These are phyloP conservation scores for Diarsia brunnea DNA, from an alignment of 2,888 invertebrate genomes.

Conservation along the genomic window DNA sequence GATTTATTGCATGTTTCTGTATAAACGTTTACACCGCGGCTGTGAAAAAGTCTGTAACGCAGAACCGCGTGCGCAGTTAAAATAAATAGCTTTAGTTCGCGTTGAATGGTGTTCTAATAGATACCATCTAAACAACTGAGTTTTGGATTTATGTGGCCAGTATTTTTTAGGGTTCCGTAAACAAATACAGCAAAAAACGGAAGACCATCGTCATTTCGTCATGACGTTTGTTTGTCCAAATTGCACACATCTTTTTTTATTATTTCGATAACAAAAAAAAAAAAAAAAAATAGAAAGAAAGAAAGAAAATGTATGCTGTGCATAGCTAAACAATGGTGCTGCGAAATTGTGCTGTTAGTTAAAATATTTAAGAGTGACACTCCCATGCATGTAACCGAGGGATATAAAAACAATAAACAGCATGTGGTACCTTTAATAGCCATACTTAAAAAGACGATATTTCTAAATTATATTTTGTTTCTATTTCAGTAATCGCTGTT, in stretches of 20 bases:
- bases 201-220: not conserved
- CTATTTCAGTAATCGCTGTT: not conserved
- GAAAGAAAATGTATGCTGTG: no score
- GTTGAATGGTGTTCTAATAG: conserved; percentile 47
- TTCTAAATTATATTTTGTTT: not conserved
- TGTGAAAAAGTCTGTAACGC: conserved; percentile 49
- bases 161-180: not conserved
- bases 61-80: conserved; percentile 57
- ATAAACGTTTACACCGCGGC: conserved; percentile 50
- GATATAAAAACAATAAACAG: not conserved
- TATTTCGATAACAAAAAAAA: no score
- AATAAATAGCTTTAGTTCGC: conserved; percentile 58
- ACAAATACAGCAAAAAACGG: not conserved
- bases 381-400: not conserved
- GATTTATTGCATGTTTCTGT: conserved; percentile 62
- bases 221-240: not conserved
- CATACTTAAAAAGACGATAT: not conserved
- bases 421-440: not conserved
- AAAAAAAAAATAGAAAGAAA: no score
- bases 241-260: no score
- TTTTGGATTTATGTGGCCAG: conserved; percentile 40
- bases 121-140: conserved; percentile 57
- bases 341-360: not conserved
- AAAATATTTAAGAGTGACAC: not conserved
- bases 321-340: not conserved